Conservation (phyloP, 1,140 invertebrate species). For the Caenorhabditis elegans region WBcel235 BX284606.5:4992001-4992500, state of each 20-base stretch:
- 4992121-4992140: slow-evolving; percentile 27
- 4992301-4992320: not conserved
- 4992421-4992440: slow-evolving; percentile 5
- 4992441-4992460: slow-evolving; percentile 1
- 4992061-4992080: slow-evolving; percentile 25
- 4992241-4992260: not conserved
- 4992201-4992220: not conserved
- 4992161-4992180: slow-evolving; percentile 16
- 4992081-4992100: not conserved
- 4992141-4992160: not conserved
- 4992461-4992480: not conserved
- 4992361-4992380: not conserved
- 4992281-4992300: slow-evolving; percentile 1
- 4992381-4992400: not conserved
- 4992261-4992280: not conserved
- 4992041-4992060: slow-evolving; percentile 34
- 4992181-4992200: not conserved
- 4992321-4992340: not conserved
- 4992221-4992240: not conserved
- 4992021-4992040: slow-evolving; percentile 33
- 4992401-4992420: not conserved
- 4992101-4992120: slow-evolving; percentile 12
- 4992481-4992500: not conserved
- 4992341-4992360: not conserved
- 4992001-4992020: slow-evolving; percentile 26